phyloP scores from a whole-genome alignment of 2,888 invertebrate species.

The Ectemnius lituratus region DNA sequence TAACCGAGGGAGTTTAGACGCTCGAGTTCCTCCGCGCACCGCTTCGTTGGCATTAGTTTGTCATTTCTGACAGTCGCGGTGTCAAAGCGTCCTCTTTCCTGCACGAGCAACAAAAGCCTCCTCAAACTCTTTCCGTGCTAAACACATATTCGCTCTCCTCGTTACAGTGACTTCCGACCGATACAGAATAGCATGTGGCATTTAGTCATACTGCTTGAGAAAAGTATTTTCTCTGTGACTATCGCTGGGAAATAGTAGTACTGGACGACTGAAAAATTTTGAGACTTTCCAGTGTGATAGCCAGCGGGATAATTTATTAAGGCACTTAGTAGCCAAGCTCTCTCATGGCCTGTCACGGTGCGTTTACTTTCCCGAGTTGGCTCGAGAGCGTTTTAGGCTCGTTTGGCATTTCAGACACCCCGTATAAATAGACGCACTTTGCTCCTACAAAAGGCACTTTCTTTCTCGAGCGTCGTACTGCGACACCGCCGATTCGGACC shows the following conservation, averaged over 20 bases:
- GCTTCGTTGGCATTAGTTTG: constrained; percentile 48
- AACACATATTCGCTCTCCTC: not conserved
- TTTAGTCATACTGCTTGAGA: too few species aligned
- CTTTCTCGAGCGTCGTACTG: constrained; percentile 47
- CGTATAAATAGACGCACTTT: constrained; percentile 76
- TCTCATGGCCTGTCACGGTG: constrained; percentile 72
- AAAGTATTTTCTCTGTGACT: too few species aligned
- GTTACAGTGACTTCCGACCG: too few species aligned
- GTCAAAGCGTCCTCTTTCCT: constrained; percentile 25
- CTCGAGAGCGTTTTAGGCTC: constrained; percentile 69
- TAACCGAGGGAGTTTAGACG: constrained; percentile 28
- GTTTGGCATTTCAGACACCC: constrained; percentile 75
- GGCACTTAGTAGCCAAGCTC: constrained; percentile 70
- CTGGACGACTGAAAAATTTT: not conserved
- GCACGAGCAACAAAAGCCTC: not conserved
- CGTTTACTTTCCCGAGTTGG: constrained; percentile 72
- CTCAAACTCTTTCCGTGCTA: constrained; percentile 1
- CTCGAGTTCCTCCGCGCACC: constrained; percentile 37
- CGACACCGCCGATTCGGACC: constrained; percentile 46
- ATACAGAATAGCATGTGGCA: too few species aligned
- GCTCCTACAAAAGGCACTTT: constrained; percentile 74
- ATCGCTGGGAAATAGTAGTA: not conserved
- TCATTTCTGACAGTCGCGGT: constrained; percentile 48
- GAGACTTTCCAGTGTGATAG: constrained; percentile 41
- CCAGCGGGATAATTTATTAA: constrained; percentile 73